These are phyloP conservation scores for Oncorhynchus nerka DNA, from an alignment of 2,113 vertebrate genomes.

Conservation along the genomic window DNA sequence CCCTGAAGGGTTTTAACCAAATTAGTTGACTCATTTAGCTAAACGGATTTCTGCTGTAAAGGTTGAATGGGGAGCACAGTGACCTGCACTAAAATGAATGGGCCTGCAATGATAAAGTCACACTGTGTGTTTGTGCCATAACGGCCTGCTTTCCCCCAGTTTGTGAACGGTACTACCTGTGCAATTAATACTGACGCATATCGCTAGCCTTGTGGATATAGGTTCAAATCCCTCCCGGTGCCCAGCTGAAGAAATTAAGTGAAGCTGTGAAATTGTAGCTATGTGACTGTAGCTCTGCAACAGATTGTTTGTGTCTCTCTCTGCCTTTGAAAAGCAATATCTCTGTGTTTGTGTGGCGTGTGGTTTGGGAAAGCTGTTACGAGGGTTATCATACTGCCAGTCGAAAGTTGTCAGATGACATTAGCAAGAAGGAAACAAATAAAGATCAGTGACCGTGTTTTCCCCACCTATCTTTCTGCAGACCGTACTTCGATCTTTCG, in stretches of 20 bases:
- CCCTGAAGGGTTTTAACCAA: constrained; percentile 1
- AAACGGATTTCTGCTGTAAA: constrained; percentile 2
- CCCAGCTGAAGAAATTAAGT: no score
- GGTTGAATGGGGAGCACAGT: not conserved
- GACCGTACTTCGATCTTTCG: constrained; percentile 27
- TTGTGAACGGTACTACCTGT: no score
- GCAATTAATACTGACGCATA: no score
- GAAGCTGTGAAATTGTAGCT: no score
- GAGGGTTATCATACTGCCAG: not conserved
- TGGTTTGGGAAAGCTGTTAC: constrained; percentile 30
- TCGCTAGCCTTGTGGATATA: no score
- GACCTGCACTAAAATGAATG: not conserved
- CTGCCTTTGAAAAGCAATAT: no score
- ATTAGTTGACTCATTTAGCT: not conserved
- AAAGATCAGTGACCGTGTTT: not conserved
- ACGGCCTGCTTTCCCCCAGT: no score
- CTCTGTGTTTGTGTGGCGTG: constrained; percentile 3
- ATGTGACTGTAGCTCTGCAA: no score
- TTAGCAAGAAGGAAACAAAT: constrained; percentile 2
- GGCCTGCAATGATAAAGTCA: not conserved
- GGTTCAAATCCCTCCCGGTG: no score
- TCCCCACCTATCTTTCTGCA: constrained; percentile 19
- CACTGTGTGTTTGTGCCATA: no score
- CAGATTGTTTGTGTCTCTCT: no score
- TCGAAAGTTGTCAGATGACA: constrained; percentile 23